Base-by-base conservation (phyloP, 2,888 invertebrate species). In the Drosophila pegasa region DNA sequence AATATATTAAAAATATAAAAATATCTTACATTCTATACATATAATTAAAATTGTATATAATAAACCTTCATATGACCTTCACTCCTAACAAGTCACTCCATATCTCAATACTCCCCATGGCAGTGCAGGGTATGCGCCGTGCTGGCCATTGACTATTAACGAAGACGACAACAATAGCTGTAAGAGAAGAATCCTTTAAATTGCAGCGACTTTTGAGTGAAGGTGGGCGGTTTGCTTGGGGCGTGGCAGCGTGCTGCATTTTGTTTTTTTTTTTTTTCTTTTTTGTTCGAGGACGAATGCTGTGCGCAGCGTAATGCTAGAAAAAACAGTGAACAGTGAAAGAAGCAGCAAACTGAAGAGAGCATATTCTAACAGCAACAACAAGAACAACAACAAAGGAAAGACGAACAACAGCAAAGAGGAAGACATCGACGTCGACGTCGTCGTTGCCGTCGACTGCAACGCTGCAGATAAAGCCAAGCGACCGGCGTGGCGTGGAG, bases 211-310 rank as follows among this genome's bases (percentile, higher is more conserved):
- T 37, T 58, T 59, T 75, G 69, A 75, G 38, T 67, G 51, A 59
- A 67, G 76, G 60, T 69, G 80, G 84, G 84, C 78, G 51, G 31
- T 31, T 33, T 20, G 57, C 35, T 16, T 18, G 69, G 71, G 74
- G 58, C 60, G 83, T 79, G 77, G 67, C 50, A 58, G 16, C 20
- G 18, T 14, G 70, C 52, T 50, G 55, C 51, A 57, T 50, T 54
- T 54, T 48, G 54, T 47, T 56, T 71, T 66, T 66, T 57, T 59
- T 57, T 59, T 56, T 52, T 57, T 59, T 51, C 25, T 74, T 68
- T 71, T 83, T 70, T 74, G 75, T 75, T 81, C 89, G 89, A 83
- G 83, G 83, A 83, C 83, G 83, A 83, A 89, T 89, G 75, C 43
- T 55, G 79, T 83, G 89, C 52, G 86, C 22, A 83, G 64, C 64